Base-by-base conservation (phyloP, 2,113 vertebrate genomes). In the Corydoras sp. region DNA sequence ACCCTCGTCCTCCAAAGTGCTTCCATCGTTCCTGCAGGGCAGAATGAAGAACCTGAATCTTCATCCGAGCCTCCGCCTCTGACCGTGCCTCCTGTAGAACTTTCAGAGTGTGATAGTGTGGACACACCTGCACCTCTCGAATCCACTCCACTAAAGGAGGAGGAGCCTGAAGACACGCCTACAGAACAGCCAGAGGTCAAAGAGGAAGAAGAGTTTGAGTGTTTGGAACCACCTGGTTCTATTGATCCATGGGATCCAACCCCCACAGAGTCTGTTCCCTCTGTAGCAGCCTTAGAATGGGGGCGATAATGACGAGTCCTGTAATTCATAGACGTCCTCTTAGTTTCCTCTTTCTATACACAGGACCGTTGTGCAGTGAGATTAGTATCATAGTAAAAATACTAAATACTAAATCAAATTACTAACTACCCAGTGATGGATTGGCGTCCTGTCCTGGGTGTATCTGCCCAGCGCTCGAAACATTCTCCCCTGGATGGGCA, bases 81-180 rank as follows among this genome's bases (percentile, higher is more conserved):
- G 14, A n/a, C 10, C 0, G 48, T 62, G 29, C 54, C 73, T 43
- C 31, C 76, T 66, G 2, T 64, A 62, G 32, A 71, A 31, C 73
- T 71, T 13, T 65, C 81, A 2, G 60, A 65, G 43, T 2, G 68
- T 9, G 85, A 88, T 77, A 75, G 56, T 9, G 84, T 85, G 50
- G 89, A 89, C 2, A 80, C 85, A 74, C 86, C 85, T 60, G 87
- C 15, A n/a, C 58, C 54, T 58, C 56, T 81, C 0, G 89, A 90
- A 62, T 73, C 75, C n/a, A 83, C 82, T 50, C 73, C 85, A 59
- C 80, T 86, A 80, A 76, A 70, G 71, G 78, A 82, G 70, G 12
- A 76, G 79, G 51, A 63, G 31, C 14, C 24, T 24, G 51, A 10
- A 5, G 4, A n/a, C 7, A 2, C 30, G 32, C 31, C 65, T 13